phyloP scores from a whole-genome alignment of 1,140 invertebrate genomes.

The Cherax quadricarinatus region DNA sequence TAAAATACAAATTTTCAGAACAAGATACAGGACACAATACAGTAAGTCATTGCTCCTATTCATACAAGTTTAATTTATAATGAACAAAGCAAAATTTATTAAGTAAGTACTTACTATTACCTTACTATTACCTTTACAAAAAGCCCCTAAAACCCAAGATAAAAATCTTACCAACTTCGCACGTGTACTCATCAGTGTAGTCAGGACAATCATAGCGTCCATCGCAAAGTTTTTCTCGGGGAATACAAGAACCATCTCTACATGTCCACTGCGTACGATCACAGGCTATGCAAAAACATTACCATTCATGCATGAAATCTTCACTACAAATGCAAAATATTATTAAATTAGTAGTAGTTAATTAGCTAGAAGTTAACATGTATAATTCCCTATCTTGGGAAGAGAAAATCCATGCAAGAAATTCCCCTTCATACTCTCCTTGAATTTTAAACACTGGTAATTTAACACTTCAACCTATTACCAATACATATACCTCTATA shows the following conservation, averaged over 20 bases:
- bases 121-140: too few relatives aligned
- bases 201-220: slow-evolving; percentile 89
- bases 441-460: too few relatives aligned
- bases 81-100: too few relatives aligned
- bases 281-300: slow-evolving; percentile 79
- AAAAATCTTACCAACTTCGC: slow-evolving; percentile 79
- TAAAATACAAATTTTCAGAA: too few relatives aligned
- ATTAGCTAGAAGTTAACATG: neutral
- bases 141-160: neutral
- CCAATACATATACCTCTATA: too few relatives aligned
- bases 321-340: neutral
- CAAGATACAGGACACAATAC: too few relatives aligned
- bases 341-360: neutral
- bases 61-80: too few relatives aligned
- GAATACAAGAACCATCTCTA: slow-evolving; percentile 92
- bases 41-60: too few relatives aligned
- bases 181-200: slow-evolving; percentile 91
- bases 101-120: too few relatives aligned
- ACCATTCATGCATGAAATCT: slow-evolving; percentile 33
- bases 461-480: too few relatives aligned
- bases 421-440: too few relatives aligned
- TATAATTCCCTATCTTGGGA: neutral
- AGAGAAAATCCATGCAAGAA: too few relatives aligned
- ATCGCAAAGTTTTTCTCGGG: slow-evolving; percentile 88
- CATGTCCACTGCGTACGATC: slow-evolving; percentile 90